Base-by-base conservation (phyloP, 2,113 vertebrate genomes). In the Rhinolophus sinicus region DNA sequence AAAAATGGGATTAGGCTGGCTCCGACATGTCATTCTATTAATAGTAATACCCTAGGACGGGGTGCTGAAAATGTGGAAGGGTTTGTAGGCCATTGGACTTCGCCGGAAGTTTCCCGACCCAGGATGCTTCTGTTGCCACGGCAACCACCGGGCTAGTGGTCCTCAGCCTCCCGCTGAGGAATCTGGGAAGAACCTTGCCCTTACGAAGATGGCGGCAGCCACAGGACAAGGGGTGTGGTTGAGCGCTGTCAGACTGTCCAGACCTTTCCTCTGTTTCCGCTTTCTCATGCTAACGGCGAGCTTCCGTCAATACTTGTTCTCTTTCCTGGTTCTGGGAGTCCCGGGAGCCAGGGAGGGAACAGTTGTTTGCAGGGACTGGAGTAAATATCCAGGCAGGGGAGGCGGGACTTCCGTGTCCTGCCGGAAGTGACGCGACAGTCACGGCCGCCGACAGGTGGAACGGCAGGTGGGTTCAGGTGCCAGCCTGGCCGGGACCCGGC, bases 381-480 rank as follows among this genome's bases (percentile, higher is more conserved):
- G 60, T 76, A 58, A 38, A 50, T 1, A 56, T 44, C 77, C 58
- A 5, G 28, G 8, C 5, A 11, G n/a, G 15, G 26, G 14, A 86
- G 97, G 92, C 92, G 89, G 91, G 88, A 98, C 95, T 97, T 97
- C 96, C 97, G 94, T 13, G 15, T 56, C 19, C 6, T 1, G 0
- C 70, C 70, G 97, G 96, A 97, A 97, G 96, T 97, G 97, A 97
- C 92, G 98, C 15, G n/a, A 96, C 76, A 98, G 92, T 97, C 88
- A 93, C 96, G 54, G 92, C 93, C 65, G n/a, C 94, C 70, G 93
- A 93, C 96, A 97, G 97, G 97, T 97, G 97, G 92, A 95, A 96
- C 85, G 86, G 96, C 97, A 98, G 97, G 97, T 97, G 97, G 86
- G 83, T 95, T 85, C 97, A 97, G 97, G 97, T 97, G 95, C 90